phyloP scores from a whole-genome alignment of 2,113 vertebrate species.

The Hypomesus transpacificus region DNA sequence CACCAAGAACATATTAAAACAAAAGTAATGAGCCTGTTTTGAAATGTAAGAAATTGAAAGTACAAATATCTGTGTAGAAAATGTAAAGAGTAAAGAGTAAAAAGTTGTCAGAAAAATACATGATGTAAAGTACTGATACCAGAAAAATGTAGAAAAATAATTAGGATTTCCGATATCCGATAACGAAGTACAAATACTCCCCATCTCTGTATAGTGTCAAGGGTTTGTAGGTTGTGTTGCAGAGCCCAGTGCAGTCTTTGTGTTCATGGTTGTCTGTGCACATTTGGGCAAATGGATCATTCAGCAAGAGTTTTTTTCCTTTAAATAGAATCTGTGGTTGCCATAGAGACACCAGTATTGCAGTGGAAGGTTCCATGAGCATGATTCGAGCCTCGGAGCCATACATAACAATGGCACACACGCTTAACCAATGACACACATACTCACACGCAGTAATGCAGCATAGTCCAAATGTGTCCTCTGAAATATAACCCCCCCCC shows the following conservation, averaged over 20 bases:
- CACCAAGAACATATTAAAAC: no score
- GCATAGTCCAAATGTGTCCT: neutral
- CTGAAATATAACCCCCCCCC: neutral
- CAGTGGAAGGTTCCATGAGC: slow-evolving; percentile 12
- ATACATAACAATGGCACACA: neutral
- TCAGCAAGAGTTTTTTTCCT: slow-evolving; percentile 28
- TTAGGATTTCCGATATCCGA: no score
- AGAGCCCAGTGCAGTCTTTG: slow-evolving; percentile 16
- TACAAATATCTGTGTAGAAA: no score
- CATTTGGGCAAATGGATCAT: slow-evolving; percentile 23
- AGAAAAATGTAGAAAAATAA: no score
- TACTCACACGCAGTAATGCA: neutral
- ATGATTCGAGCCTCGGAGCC: slow-evolving; percentile 15
- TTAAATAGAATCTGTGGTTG: slow-evolving; percentile 49
- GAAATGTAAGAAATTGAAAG: no score
- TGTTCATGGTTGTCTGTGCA: slow-evolving; percentile 35
- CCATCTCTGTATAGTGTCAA: slow-evolving; percentile 5
- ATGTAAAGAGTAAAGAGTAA: no score
- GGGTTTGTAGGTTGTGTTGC: slow-evolving; percentile 9
- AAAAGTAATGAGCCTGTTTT: no score
- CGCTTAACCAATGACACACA: neutral
- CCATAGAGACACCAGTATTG: slow-evolving; percentile 48
- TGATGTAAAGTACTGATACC: no score
- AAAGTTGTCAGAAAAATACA: no score
- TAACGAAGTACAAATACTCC: no score